Evolutionary conservation across 2,113 vertebrate species (phyloP).

Genomic region (Rutilus rutilus): DNA sequence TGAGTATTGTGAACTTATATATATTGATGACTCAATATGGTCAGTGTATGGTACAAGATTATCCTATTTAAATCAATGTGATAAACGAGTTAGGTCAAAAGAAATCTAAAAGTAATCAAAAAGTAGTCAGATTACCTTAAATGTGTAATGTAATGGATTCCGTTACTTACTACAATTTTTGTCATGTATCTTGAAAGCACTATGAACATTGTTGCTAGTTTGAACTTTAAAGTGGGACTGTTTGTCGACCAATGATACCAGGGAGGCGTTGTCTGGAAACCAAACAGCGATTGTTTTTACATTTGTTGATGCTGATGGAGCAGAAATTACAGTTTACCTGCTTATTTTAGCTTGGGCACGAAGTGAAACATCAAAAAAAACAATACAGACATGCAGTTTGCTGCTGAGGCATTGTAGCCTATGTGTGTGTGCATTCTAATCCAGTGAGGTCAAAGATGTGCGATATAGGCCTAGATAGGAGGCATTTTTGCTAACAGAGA

Average conservation of each 20-base stretch:
- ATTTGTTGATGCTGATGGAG: not conserved
- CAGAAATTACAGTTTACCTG: not conserved
- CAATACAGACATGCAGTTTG: constrained; percentile 4
- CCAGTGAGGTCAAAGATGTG: constrained; percentile 40
- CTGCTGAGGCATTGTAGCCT: constrained; percentile 32
- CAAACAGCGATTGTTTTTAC: not conserved
- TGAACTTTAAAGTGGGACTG: too few species aligned
- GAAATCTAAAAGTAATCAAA: too few species aligned
- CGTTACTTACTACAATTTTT: too few species aligned
- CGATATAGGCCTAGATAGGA: constrained; percentile 36
- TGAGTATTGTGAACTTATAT: too few species aligned
- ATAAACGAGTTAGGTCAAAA: too few species aligned
- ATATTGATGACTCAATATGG: too few species aligned
- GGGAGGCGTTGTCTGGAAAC: not conserved
- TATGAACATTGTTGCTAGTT: not conserved
- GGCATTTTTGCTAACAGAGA: constrained; percentile 34
- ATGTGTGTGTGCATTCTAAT: constrained; percentile 33
- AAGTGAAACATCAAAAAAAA: not conserved
- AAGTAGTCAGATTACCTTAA: too few species aligned
- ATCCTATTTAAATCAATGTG: too few species aligned
- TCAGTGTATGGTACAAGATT: too few species aligned
- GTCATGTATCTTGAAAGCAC: too few species aligned
- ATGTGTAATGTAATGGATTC: too few species aligned
- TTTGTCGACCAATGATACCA: not conserved
- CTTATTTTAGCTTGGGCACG: not conserved